A percentile compares a stretch with the other conserved stretches of the same genome.
These are phyloP conservation scores for Conger conger DNA, from an alignment of 2,113 vertebrate species.

Conservation along the genomic window DNA sequence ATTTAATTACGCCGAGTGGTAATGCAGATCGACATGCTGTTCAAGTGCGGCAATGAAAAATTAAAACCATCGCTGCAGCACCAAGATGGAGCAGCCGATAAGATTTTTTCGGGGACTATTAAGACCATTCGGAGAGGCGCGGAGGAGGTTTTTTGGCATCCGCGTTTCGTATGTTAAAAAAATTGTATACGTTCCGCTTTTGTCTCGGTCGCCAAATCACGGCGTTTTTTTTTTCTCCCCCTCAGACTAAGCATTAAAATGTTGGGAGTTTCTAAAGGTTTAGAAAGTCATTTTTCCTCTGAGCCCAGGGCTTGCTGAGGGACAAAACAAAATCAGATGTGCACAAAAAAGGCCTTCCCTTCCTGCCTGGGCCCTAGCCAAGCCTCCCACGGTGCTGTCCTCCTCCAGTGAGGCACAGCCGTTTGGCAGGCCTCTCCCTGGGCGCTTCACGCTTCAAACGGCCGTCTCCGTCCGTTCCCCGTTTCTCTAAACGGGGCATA, in stretches of 20 bases:
- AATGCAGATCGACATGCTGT: constrained; percentile 23
- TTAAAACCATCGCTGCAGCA: constrained; percentile 16
- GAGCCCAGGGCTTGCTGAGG: constrained; percentile 13
- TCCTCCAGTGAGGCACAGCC: constrained; percentile 2
- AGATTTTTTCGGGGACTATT: constrained; percentile 24
- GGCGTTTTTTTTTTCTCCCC: constrained; percentile 28
- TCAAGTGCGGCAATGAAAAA: constrained; percentile 32
- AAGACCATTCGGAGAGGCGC: constrained; percentile 27
- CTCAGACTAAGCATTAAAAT: constrained; percentile 25
- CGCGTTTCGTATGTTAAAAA: constrained; percentile 57
- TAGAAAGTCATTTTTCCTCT: constrained; percentile 22
- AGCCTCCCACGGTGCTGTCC: constrained; percentile 18
- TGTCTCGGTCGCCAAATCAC: constrained; percentile 64
- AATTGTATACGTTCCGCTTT: constrained; percentile 67
- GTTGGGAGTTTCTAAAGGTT: constrained; percentile 23
- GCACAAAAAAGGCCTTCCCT: constrained; percentile 21
- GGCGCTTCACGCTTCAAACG: constrained; percentile 16
- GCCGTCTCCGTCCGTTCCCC: constrained; percentile 8
- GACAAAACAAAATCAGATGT: constrained; percentile 45
- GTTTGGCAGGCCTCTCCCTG: constrained; percentile 12
- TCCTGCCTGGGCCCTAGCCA: constrained; percentile 19
- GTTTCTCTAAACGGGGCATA: neutral
- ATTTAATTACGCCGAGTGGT: constrained; percentile 27
- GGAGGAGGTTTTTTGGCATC: constrained; percentile 31
- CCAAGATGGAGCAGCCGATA: constrained; percentile 21